Evolutionary conservation across 1,140 invertebrate species (phyloP), one percentile per base, ranked within the genome.

Genomic region (Thaumatotibia leucotreta): DNA sequence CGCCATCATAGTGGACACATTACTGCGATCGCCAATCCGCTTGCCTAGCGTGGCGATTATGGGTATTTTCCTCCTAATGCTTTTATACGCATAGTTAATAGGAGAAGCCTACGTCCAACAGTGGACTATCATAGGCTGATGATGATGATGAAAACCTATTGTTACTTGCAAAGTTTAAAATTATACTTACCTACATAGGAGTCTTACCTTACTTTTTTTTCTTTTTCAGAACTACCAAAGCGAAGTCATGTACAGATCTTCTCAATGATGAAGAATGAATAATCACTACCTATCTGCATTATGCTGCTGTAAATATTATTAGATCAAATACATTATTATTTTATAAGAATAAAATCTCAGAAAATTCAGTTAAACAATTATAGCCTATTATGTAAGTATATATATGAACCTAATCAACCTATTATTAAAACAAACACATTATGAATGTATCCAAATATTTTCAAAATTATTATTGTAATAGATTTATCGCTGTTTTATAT

Each of bases 241-340:
- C 92, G 23, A 93, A 93, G 86, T 93, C 92, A 39, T 93, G 92
- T 81, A 92, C 92, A 72, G 92, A 92, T 83, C 86, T 93, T 66
- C 83, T 92, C 4, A 92, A 92, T 67, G 83, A 90, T 24, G 89
- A 91, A 65, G 89, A 91, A 65, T 92, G 76, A 91, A 74, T 32
- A 61, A 61, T 17, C 27, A 65, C 23, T 10, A 27, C 5, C 4
- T 17, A 17, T 49, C n/a, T 22, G 8, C 11, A n/a, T 58, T 33
- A 22, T 63, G 31, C 20, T 63, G 8, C 32, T 63, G 35, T 63
- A 63, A 63, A 63, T 39, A 45, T 63, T 10, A n/a, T 22, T 63
- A 39, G 23, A 63, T 23, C 23, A 14, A n/a, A 23, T 63, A 45
- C 5, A n/a, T 45, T 45, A 45, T 14, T 45, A 45, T 45, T 45